These are phyloP conservation scores for Orius insidiosus DNA, from an alignment of 1,140 invertebrate species.

Conservation along the genomic window DNA sequence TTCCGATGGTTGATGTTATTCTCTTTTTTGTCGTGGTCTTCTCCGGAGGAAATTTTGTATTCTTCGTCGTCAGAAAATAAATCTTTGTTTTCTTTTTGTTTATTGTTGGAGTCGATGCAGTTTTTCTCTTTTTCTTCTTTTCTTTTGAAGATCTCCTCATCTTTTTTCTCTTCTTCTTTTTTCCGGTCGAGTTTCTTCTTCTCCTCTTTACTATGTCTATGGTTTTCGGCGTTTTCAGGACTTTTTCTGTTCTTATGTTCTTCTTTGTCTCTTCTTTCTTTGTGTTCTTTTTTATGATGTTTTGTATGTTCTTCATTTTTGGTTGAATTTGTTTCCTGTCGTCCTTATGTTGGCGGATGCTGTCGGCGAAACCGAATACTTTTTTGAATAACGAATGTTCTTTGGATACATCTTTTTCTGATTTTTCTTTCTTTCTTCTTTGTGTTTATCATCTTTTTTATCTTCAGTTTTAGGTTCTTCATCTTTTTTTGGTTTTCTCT, in stretches of 20 bases:
- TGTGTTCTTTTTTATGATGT: slow-evolving; percentile 9
- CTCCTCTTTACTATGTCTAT: slow-evolving; percentile 13
- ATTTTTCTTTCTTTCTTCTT: slow-evolving; percentile 17
- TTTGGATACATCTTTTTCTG: slow-evolving; percentile 16
- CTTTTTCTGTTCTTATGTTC: slow-evolving; percentile 13
- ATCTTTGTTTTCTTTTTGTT: slow-evolving; percentile 25
- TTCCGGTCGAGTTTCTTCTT: slow-evolving; percentile 15
- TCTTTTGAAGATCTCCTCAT: slow-evolving; percentile 19
- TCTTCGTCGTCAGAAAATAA: slow-evolving; percentile 29
- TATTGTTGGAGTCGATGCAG: slow-evolving; percentile 24
- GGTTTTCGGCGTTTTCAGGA: slow-evolving; percentile 13
- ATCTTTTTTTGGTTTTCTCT: slow-evolving; percentile 11
- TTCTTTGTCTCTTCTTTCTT: slow-evolving; percentile 14
- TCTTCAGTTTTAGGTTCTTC: slow-evolving; percentile 10
- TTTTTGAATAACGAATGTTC: slow-evolving; percentile 17
- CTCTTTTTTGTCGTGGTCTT: slow-evolving; percentile 11
- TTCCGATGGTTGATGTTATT: slow-evolving; percentile 23
- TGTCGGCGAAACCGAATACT: slow-evolving; percentile 16
- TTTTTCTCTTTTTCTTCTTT: slow-evolving; percentile 25
- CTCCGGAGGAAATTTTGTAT: slow-evolving; percentile 20
- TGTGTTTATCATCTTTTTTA: slow-evolving; percentile 14
- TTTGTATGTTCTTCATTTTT: slow-evolving; percentile 9
- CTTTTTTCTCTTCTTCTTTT: slow-evolving; percentile 17
- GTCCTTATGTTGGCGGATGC: slow-evolving; percentile 7
- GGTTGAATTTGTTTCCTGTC: background rate